Evolutionary conservation across 2,797 vertebrate genomes (phyloP).

Genomic region (Odontamblyopus rebecca): DNA sequence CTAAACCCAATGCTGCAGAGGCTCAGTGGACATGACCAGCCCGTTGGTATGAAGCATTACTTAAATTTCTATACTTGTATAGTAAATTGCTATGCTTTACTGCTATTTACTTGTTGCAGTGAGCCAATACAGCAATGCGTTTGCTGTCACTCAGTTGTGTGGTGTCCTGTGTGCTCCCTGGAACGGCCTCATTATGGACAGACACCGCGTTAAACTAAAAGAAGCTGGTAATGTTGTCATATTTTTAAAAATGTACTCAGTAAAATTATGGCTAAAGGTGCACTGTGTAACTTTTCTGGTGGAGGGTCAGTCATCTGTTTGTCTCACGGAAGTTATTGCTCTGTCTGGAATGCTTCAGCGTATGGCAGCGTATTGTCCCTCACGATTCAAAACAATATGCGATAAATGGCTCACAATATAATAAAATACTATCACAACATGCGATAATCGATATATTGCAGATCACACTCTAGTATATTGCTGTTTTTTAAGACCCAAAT

Average conservation of each 20-base stretch:
- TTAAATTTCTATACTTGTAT: too few species aligned
- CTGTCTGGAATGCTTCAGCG: too few species aligned
- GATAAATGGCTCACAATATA: too few species aligned
- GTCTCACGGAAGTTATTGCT: too few species aligned
- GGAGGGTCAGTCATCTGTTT: too few species aligned
- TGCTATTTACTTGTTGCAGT: conserved; percentile 67
- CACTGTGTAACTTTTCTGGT: too few species aligned
- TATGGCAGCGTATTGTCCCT: too few species aligned
- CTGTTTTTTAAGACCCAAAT: too few species aligned
- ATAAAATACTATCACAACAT: too few species aligned
- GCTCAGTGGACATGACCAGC: conserved; percentile 64
- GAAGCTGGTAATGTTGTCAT: conserved; percentile 57
- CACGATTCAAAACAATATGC: too few species aligned
- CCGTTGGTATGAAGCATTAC: conserved; percentile 62
- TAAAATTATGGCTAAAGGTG: not conserved
- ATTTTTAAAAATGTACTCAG: not conserved
- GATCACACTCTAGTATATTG: too few species aligned
- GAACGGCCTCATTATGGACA: conserved; percentile 92
- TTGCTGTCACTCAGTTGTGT: conserved; percentile 89
- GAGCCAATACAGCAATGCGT: conserved; percentile 88
- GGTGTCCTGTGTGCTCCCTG: conserved; percentile 90
- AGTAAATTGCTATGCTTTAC: not conserved
- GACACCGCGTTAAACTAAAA: conserved; percentile 77
- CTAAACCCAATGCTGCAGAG: conserved; percentile 84
- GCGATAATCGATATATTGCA: too few species aligned